Base-by-base conservation (phyloP, 2,113 vertebrate genomes). In the Pachyramphus minor region DNA sequence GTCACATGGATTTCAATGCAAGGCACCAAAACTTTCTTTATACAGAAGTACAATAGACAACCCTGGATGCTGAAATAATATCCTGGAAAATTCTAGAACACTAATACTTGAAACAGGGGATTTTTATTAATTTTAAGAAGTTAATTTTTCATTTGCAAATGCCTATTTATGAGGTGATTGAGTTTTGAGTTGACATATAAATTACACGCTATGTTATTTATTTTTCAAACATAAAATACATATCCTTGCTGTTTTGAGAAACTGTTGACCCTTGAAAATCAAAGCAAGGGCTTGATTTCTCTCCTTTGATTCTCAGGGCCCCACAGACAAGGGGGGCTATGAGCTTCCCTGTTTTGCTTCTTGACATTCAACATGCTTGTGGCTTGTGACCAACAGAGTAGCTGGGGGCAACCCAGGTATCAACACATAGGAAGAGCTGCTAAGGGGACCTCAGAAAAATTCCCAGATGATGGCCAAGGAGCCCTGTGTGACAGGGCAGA, bases 211-310 rank as follows among this genome's bases (percentile, higher is more conserved):
- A 52, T 0, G 1, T 80, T 92, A 82, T 64, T 97, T 96, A 89
- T 82, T 94, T 96, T 95, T 93, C 79, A 87, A 94, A 85, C 59
- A 59, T 58, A 92, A 89, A 93, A 87, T 67, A 63, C 28, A 59
- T 64, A 82, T 79, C 30, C 52, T 37, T 9, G 22, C 64, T 95
- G 64, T 78, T 96, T 44, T 81, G 76, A 92, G 83, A 95, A 95
- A 91, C 49, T 45, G 41, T 58, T 84, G 87, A 92, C 56, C 71
- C 78, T 67, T 49, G 53, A 24, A 44, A 80, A 71, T 73, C 41
- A 90, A 83, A 89, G 31, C 30, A 75, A 76, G 24, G 47, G 39
- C 31, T 85, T 91, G 55, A 64, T 80, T 91, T 76, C 37, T 79
- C 21, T 73, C 53, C 35, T 92, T 87, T 84, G 44, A 64, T 94